Evolutionary conservation across 2,888 invertebrate genomes (phyloP), one percentile per base, ranked within the genome.

Genomic region (Prosopocoilus inquinatus): DNA sequence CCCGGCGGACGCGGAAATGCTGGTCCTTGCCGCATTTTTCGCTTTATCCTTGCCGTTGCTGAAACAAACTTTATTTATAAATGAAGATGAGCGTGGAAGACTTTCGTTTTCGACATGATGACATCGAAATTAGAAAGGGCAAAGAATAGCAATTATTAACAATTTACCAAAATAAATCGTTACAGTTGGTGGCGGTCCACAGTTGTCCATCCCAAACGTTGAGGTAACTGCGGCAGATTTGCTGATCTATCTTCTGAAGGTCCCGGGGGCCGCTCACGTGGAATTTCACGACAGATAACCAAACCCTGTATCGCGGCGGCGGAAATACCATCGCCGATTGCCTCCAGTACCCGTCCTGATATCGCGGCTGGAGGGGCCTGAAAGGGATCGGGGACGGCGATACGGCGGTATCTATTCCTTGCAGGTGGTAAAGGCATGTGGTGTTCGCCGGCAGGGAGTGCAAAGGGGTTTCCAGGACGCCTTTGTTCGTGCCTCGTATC

Each of bases 141-240:
- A 5, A 28, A 28, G 3, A 2, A 28, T 5, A 28, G 20, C 20
- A 28, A 28, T 28, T 28, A 51, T 47, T 46, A 49, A 50, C 44
- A 67, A 75, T 83, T 82, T 72, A 91, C 91, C 91, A 91, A 74
- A 88, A 87, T 64, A 90, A 82, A 78, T 91, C 91, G 70, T 89
- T 90, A 78, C 91, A 91, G 33, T 84, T 83, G 12, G 87, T 87
- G 15, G 89, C 87, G 68, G 87, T 85, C 68, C 89, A 83, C 68
- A 90, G 80, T 46, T 90, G 89, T 2, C 92, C 92, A 72, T 93
- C 92, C 92, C 92, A 93, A 64, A 93, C 86, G 78, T 91, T 89
- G 66, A 93, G 79, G 78, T 90, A 89, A 60, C 91, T 91, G 39
- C 88, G 85, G 73, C 92, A 93, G 65, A 90, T 87, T 73, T 89